Evolutionary conservation across 2,888 invertebrate genomes (phyloP), one percentile per base, ranked within the genome.

Genomic region (Euspilapteryx auroguttella): DNA sequence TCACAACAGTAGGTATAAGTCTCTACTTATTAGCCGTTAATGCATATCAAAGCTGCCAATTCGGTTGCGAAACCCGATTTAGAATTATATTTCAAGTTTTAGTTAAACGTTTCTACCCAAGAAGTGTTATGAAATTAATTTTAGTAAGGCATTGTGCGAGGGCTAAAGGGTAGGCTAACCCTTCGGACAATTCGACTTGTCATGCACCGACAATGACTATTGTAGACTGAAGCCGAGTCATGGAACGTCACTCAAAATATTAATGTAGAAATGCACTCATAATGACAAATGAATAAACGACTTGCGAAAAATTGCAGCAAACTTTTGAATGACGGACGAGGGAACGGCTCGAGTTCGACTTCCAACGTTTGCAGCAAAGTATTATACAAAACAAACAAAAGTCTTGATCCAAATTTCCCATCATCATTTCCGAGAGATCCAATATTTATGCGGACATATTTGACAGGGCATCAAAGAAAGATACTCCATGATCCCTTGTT

Each of bases 261-360:
- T 36, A 36, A 39, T 35, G 43, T 32, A 40, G 41, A 51, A 57
- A 55, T 55, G 53, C 50, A 51, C 36, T 49, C 55, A 44, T 56
- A 55, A 61, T 57, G 49, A 49, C 32, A 30, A 29, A 32, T 35
- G 38, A 36, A 41, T 37, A 15, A 28, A 20, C n/a, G 29, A 28
- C 29, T 24, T 26, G 14, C 30, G 34, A 40, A 44, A n/a, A n/a
- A n/a, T n/a, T 45, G 45, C 39, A 37, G 21, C 21, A 20, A 8
- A n/a, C n/a, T n/a, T n/a, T n/a, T n/a, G n/a, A n/a, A n/a, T n/a
- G n/a, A n/a, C n/a, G n/a, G n/a, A n/a, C n/a, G n/a, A n/a, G n/a
- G n/a, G n/a, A n/a, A n/a, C n/a, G n/a, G n/a, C n/a, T n/a, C n/a
- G n/a, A n/a, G n/a, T n/a, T 17, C 8, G 17, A 17, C 5, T 8